Evolutionary conservation across 2,113 vertebrate species (phyloP).

Genomic region (Phaethon lepturus): DNA sequence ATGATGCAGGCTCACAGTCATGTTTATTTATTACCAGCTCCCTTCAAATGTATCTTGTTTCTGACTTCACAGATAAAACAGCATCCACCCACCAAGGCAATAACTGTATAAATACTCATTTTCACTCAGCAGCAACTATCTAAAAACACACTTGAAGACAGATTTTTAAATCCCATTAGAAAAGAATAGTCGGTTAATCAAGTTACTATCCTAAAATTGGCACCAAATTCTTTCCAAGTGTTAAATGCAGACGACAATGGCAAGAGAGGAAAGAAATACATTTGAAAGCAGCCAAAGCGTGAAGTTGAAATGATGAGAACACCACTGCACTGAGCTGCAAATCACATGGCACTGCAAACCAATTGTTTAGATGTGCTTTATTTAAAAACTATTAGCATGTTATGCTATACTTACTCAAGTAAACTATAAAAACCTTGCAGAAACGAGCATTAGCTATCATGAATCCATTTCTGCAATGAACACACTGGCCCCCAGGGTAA

Average conservation of each 20-base stretch:
- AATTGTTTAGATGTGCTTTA: neutral
- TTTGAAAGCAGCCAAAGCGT: neutral
- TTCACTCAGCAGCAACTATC: neutral
- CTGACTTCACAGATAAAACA: neutral
- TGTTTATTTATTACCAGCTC: neutral
- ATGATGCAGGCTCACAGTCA: neutral
- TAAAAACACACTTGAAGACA: neutral
- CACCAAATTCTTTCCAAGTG: neutral
- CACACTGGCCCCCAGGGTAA: slow-evolving; percentile 67
- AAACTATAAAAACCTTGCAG: slow-evolving; percentile 48
- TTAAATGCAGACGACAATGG: neutral
- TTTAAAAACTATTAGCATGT: slow-evolving; percentile 25
- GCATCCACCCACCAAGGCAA: neutral
- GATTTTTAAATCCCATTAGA: neutral
- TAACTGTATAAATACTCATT: neutral
- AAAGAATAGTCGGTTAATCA: neutral
- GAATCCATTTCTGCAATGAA: slow-evolving; percentile 70
- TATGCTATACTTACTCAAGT: slow-evolving; percentile 36
- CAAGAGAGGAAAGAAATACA: neutral
- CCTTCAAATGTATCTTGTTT: neutral
- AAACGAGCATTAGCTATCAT: slow-evolving; percentile 63
- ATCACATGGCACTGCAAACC: neutral
- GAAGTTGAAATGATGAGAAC: neutral
- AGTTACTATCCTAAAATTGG: neutral
- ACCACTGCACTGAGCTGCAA: neutral